Evolutionary conservation across 2,113 vertebrate species (phyloP).

Genomic region (Symphodus melops): DNA sequence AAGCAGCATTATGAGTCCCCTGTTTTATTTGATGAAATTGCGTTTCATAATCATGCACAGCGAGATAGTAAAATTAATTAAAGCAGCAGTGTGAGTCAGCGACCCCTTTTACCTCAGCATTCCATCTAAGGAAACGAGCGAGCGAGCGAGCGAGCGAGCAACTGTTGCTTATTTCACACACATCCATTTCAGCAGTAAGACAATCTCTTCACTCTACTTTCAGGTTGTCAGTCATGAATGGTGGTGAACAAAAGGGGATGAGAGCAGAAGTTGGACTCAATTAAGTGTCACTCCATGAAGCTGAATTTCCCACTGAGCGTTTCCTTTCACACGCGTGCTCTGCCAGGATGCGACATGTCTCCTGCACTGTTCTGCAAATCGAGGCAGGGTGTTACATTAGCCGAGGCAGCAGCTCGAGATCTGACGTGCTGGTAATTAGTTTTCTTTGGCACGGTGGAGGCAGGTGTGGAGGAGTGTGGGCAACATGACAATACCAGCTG

Average conservation of each 20-base stretch:
- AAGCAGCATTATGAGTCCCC: conserved; percentile 46
- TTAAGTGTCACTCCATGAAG: conserved; percentile 50
- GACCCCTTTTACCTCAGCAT: conserved; percentile 53
- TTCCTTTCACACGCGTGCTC: conserved; percentile 30
- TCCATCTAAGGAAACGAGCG: conserved; percentile 16
- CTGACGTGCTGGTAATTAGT: conserved; percentile 75
- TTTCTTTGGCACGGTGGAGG: conserved; percentile 54
- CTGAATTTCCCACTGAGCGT: conserved; percentile 29
- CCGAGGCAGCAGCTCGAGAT: conserved; percentile 39
- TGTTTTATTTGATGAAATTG: conserved; percentile 69
- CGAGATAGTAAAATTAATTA: conserved; percentile 67
- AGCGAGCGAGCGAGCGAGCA: conserved; percentile 1
- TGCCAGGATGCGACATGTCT: conserved; percentile 49
- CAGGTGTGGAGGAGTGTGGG: conserved; percentile 34
- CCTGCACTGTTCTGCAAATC: conserved; percentile 54
- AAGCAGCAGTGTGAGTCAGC: conserved; percentile 52
- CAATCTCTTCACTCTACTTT: conserved; percentile 28
- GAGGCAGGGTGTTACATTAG: conserved; percentile 61
- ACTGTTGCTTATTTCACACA: conserved; percentile 28
- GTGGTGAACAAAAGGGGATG: conserved; percentile 32
- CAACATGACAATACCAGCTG: conserved; percentile 69
- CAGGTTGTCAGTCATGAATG: conserved; percentile 22
- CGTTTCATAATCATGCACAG: conserved; percentile 70
- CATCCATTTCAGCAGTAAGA: conserved; percentile 31
- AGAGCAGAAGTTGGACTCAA: conserved; percentile 51